Percentiles rank a stretch among this genome's conserved stretches.
Evolutionary conservation across 2,113 vertebrate genomes (phyloP).

Genomic region (Neolamprologus fasciatus): DNA sequence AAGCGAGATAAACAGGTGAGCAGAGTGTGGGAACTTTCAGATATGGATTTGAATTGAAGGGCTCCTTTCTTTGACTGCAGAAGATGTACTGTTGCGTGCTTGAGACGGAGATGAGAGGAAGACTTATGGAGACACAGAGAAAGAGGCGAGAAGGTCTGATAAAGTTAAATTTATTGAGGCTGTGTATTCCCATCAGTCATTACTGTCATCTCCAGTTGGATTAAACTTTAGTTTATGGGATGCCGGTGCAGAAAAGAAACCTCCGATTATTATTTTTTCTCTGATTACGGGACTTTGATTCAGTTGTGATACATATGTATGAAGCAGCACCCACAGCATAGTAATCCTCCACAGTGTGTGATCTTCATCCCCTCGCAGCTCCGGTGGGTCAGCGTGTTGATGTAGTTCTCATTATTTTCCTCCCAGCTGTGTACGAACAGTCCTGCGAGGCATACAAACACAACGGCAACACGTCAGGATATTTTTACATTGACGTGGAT

Average conservation of each 20-base stretch:
- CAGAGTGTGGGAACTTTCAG: constrained; percentile 9
- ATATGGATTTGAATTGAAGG: neutral
- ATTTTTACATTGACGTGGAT: constrained; percentile 82
- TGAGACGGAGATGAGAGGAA: neutral
- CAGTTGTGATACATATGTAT: neutral
- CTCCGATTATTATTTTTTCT: neutral
- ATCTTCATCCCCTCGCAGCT: neutral
- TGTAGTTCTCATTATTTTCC: neutral
- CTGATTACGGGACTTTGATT: neutral
- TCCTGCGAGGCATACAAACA: constrained; percentile 86
- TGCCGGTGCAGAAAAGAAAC: neutral
- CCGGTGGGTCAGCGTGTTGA: neutral
- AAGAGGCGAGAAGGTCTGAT: neutral
- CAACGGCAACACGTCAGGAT: constrained; percentile 75
- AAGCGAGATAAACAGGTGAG: neutral
- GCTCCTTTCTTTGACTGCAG: neutral
- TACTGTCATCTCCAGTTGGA: neutral
- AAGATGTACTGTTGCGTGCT: neutral
- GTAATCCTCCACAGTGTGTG: neutral
- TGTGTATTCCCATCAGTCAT: neutral
- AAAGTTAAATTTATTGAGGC: neutral
- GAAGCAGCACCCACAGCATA: neutral
- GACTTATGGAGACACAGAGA: neutral
- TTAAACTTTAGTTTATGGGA: neutral
- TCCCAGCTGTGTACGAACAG: constrained; percentile 69